These are phyloP conservation scores for Neodontobutis hainanensis DNA, from an alignment of 2,113 vertebrate genomes.

Conservation along the genomic window DNA sequence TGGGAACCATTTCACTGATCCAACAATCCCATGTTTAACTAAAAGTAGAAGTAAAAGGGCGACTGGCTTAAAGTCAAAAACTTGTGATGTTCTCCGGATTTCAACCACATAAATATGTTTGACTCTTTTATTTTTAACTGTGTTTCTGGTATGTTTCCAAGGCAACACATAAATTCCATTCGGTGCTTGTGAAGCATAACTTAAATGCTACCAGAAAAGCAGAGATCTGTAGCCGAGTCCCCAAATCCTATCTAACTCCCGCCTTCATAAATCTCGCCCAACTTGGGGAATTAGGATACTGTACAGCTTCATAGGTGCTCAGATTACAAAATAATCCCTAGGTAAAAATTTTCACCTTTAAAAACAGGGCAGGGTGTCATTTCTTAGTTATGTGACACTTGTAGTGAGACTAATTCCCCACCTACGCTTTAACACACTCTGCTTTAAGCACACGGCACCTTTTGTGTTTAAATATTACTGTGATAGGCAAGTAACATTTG, in stretches of 20 bases:
- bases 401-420: constrained; percentile 70
- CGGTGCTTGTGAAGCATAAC: constrained; percentile 50
- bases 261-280: constrained; percentile 69
- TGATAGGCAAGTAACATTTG: constrained; percentile 59
- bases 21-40: constrained; percentile 58
- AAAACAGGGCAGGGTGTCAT: constrained; percentile 68
- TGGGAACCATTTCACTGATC: constrained; percentile 38
- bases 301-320: constrained; percentile 63
- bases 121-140: constrained; percentile 69
- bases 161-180: constrained; percentile 68
- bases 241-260: constrained; percentile 64
- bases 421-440: constrained; percentile 62
- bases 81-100: constrained; percentile 51
- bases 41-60: constrained; percentile 39
- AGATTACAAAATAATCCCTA: constrained; percentile 83
- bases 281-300: constrained; percentile 67
- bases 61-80: constrained; percentile 48
- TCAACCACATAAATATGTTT: constrained; percentile 46
- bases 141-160: constrained; percentile 76
- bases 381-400: constrained; percentile 63
- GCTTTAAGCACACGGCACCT: constrained; percentile 5
- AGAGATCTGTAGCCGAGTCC: constrained; percentile 45
- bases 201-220: constrained; percentile 61
- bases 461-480: constrained; percentile 41
- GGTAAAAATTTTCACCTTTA: constrained; percentile 74